A percentile compares a stretch with the other conserved stretches of the same genome.
These are phyloP conservation scores for Diploscapter pachys DNA, from an alignment of 1,140 invertebrate species.

Conservation along the genomic window DNA sequence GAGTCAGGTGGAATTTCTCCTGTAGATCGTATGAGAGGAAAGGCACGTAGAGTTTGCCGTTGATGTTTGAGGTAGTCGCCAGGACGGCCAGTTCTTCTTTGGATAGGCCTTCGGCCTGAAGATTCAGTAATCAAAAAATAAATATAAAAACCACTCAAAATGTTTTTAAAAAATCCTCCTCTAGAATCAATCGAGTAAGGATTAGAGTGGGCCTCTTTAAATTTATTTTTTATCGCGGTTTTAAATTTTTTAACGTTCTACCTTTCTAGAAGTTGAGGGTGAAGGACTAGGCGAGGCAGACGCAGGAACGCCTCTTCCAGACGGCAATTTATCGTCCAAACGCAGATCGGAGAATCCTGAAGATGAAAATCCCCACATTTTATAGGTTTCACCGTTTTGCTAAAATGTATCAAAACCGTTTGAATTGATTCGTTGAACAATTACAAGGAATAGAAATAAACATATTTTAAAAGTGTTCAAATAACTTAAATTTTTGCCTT, in stretches of 20 bases:
- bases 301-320: slow-evolving; percentile 7
- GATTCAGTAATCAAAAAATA: no score
- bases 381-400: not conserved
- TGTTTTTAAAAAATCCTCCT: slow-evolving; percentile 16
- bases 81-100: slow-evolving; percentile 45
- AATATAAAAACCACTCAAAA: not conserved
- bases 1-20: slow-evolving; percentile 71
- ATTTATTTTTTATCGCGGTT: no score
- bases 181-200: not conserved
- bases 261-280: slow-evolving; percentile 13
- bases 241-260: no score
- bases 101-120: slow-evolving; percentile 11
- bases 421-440: no score
- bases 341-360: slow-evolving; percentile 1
- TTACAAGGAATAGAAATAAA: no score
- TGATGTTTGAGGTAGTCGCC: slow-evolving; percentile 77
- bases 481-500: no score
- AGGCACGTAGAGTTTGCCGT: slow-evolving; percentile 83
- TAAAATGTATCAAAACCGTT: no score
- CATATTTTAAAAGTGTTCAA: no score
- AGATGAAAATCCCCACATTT: not conserved
- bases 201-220: no score
- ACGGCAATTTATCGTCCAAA: not conserved
- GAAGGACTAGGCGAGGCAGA: not conserved
- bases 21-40: slow-evolving; percentile 83